These are phyloP conservation scores for Harmothoe impar DNA, from an alignment of 2,888 invertebrate genomes.

Conservation along the genomic window DNA sequence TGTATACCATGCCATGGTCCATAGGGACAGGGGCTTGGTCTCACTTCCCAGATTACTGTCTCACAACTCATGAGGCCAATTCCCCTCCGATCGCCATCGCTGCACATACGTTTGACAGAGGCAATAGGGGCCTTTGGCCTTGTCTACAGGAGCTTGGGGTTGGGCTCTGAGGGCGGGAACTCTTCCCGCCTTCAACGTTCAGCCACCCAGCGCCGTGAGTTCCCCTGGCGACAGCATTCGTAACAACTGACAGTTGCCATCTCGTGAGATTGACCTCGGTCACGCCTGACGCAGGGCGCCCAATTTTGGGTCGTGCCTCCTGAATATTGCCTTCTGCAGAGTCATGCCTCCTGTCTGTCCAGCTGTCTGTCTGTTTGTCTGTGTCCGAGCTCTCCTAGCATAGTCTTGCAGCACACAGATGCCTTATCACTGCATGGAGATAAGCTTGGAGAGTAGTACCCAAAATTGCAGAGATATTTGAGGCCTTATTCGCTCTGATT, in stretches of 20 bases:
- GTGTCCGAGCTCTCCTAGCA: background rate
- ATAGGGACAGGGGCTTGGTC: background rate
- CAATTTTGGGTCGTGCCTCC: constrained; percentile 57
- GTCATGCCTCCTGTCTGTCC: background rate
- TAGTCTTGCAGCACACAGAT: background rate
- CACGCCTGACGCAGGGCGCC: background rate
- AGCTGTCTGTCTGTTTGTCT: no score
- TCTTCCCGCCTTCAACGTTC: background rate
- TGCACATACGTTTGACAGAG: constrained; percentile 50
- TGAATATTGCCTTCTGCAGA: constrained; percentile 52
- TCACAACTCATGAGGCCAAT: constrained; percentile 44
- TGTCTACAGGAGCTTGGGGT: background rate
- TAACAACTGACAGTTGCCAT: constrained; percentile 58
- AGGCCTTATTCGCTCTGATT: no score
- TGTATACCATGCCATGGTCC: no score
- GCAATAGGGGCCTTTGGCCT: constrained; percentile 32
- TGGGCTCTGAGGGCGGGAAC: background rate
- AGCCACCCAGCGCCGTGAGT: background rate
- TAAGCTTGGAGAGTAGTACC: background rate
- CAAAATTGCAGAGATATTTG: background rate
- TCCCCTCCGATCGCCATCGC: constrained; percentile 32
- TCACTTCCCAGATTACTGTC: constrained; percentile 38
- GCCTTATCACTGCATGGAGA: background rate
- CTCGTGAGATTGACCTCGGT: constrained; percentile 45
- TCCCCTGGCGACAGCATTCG: background rate